phyloP scores from a whole-genome alignment of 2,797 vertebrate species.

The Valencia hispanica region DNA sequence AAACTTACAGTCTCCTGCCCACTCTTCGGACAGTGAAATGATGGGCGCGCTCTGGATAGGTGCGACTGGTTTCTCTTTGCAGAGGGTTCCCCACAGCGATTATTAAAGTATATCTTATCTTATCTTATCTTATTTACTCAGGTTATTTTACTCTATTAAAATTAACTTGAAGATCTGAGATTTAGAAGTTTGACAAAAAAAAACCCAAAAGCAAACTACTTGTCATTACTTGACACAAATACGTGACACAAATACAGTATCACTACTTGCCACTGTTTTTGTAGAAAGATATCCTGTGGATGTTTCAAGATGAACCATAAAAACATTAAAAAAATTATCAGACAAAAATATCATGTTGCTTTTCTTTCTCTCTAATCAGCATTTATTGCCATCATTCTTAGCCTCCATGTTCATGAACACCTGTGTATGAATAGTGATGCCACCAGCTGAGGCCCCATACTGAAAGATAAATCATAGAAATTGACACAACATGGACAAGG shows the following conservation, averaged over 20 bases:
- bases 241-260: too few relatives aligned
- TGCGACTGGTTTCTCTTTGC: too few relatives aligned
- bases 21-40: too few relatives aligned
- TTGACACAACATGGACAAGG: conserved; percentile 4
- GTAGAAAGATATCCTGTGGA: neutral
- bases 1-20: too few relatives aligned
- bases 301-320: neutral
- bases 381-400: neutral
- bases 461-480: conserved; percentile 15
- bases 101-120: too few relatives aligned
- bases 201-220: neutral
- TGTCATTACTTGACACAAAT: too few relatives aligned
- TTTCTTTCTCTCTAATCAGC: neutral
- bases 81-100: too few relatives aligned
- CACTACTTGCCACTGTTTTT: neutral
- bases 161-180: neutral
- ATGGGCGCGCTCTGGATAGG: too few relatives aligned
- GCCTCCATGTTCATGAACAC: neutral
- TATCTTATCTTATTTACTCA: too few relatives aligned
- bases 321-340: neutral
- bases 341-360: neutral
- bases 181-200: neutral
- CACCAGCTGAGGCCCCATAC: conserved; percentile 1
- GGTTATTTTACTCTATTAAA: neutral
- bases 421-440: conserved; percentile 1